Evolutionary conservation across 2,888 invertebrate species (phyloP).

Genomic region (Mesorhabditis sp.): DNA sequence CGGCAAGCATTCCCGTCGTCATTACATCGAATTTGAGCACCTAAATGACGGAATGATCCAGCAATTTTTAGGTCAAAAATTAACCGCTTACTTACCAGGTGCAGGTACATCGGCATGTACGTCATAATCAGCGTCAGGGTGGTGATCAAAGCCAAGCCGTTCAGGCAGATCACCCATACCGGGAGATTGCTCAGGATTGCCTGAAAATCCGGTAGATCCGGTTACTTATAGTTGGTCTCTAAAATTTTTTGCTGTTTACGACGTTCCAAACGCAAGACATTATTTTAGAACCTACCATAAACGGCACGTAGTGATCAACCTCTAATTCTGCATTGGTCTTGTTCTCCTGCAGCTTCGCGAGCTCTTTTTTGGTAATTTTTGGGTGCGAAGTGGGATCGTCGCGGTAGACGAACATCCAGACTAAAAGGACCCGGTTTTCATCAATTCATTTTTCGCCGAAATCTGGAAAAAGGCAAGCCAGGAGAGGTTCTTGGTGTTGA

Average conservation of each 20-base stretch:
- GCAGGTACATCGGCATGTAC: background rate
- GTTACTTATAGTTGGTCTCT: too few species aligned
- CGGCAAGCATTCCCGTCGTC: conserved; percentile 5
- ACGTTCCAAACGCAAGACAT: background rate
- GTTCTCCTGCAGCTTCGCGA: background rate
- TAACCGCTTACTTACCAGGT: background rate
- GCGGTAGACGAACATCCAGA: background rate
- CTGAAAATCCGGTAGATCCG: background rate
- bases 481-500: too few species aligned
- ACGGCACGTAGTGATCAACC: conserved; percentile 4
- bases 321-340: background rate
- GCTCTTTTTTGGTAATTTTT: background rate
- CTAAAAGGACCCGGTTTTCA: background rate
- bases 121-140: background rate
- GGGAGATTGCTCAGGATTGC: background rate
- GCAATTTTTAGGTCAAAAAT: background rate
- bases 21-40: background rate
- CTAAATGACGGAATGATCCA: background rate
- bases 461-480: too few species aligned
- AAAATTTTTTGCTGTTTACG: background rate
- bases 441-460: too few species aligned
- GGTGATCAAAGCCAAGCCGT: conserved; percentile 1
- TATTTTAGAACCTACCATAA: background rate
- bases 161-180: background rate
- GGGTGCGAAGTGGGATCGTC: background rate